These are phyloP conservation scores for Antheraea pernyi DNA, from an alignment of 1,140 invertebrate genomes.

Conservation along the genomic window DNA sequence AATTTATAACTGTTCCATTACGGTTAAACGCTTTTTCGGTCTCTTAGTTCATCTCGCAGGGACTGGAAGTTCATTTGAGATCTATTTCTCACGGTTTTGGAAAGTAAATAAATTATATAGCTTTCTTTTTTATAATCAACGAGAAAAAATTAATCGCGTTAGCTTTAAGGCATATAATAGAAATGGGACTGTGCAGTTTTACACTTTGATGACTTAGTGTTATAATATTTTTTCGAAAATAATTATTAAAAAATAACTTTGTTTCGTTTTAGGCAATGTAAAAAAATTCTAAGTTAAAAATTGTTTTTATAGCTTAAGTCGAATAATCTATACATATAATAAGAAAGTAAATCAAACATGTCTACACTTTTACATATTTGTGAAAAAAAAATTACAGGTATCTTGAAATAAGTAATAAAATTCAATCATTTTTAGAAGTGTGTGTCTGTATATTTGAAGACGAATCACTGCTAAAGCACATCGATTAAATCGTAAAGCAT, in stretches of 20 bases:
- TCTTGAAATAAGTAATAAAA: no score
- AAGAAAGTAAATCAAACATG: no score
- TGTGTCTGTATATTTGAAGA: no score
- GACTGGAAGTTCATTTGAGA: conserved; percentile 43
- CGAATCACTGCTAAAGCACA: no score
- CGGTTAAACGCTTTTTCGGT: conserved; percentile 63
- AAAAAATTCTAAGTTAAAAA: no score
- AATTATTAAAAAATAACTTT: background rate
- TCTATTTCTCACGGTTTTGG: conserved; percentile 67
- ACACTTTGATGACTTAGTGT: conserved; percentile 27
- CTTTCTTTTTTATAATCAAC: conserved; percentile 56
- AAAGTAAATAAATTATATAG: conserved; percentile 52
- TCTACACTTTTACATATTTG: no score
- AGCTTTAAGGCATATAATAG: conserved; percentile 6
- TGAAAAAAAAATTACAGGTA: no score
- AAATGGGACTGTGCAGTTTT: conserved; percentile 28
- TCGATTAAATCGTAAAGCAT: no score
- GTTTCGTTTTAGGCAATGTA: no score
- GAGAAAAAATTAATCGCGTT: conserved; percentile 26
- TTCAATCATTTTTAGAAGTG: no score
- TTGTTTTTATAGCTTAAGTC: no score
- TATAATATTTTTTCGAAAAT: conserved; percentile 11
- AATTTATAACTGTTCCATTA: conserved; percentile 71
- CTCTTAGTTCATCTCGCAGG: conserved; percentile 27
- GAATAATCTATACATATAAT: no score